Conservation (phyloP, 2,113 vertebrate species). For the Phaethon lepturus region DNA sequence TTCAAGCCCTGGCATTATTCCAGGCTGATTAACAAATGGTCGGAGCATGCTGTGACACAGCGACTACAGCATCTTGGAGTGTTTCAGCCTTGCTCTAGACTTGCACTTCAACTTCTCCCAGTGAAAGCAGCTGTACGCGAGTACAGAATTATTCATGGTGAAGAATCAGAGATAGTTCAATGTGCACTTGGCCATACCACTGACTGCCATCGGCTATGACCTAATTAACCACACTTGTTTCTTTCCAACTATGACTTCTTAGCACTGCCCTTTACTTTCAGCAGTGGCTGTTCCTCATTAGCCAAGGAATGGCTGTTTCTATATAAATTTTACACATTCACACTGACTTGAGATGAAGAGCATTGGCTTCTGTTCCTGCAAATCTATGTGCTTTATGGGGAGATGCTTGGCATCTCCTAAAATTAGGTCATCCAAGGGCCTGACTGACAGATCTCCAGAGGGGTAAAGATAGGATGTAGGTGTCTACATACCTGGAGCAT, state of each 20-base stretch:
- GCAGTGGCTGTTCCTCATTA: not conserved
- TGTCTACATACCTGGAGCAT: not conserved
- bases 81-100: not conserved
- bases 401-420: not conserved
- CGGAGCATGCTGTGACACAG: accelerated
- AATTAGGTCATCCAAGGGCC: not conserved
- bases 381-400: not conserved
- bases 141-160: not conserved
- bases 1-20: not conserved
- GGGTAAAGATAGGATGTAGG: not conserved
- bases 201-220: not conserved
- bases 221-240: not conserved
- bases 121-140: not conserved
- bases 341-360: not conserved
- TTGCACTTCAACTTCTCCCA: not conserved
- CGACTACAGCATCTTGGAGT: not conserved
- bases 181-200: not conserved
- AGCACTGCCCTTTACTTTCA: not conserved
- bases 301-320: not conserved
- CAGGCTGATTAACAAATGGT: not conserved
- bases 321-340: not conserved
- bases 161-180: not conserved
- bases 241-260: not conserved
- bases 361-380: not conserved
- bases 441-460: not conserved